Conservation (phyloP, 2,797 vertebrate genomes). For the Peromyscus eremicus region DNA sequence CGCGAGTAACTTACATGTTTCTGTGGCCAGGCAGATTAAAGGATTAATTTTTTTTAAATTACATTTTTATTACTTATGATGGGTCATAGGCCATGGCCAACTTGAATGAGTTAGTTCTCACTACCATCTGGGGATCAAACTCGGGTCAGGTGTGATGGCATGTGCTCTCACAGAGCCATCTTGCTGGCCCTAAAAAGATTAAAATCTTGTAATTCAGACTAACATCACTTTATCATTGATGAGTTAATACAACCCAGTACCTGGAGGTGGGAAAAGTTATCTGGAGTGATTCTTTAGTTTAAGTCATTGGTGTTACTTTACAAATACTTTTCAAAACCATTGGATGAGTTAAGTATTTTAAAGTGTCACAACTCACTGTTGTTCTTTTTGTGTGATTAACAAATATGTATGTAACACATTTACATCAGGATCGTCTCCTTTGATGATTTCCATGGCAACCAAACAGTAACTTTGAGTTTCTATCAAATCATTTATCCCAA, state of each 20-base stretch:
- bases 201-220: not conserved
- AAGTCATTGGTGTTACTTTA: slow-evolving; percentile 51
- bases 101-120: not conserved
- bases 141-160: not conserved
- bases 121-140: not conserved
- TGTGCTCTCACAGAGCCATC: not conserved
- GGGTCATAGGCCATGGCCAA: not conserved
- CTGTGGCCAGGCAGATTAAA: not conserved
- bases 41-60: not conserved
- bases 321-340: slow-evolving; percentile 25
- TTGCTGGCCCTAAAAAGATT: not conserved
- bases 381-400: slow-evolving; percentile 18
- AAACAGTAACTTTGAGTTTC: not conserved
- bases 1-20: not conserved
- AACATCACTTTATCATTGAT: slow-evolving; percentile 21
- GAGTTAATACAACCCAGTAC: slow-evolving; percentile 34
- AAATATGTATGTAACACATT: slow-evolving; percentile 41
- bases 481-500: slow-evolving; percentile 8
- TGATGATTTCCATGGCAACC: slow-evolving; percentile 44
- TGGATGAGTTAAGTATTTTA: not conserved
- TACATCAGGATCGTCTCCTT: slow-evolving; percentile 17
- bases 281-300: slow-evolving; percentile 2
- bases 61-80: not conserved
- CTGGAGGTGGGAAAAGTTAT: not conserved
- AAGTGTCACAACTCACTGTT: not conserved